Base-by-base conservation (phyloP, 2,888 invertebrate genomes). In the Hemicrepidius hirtus region DNA sequence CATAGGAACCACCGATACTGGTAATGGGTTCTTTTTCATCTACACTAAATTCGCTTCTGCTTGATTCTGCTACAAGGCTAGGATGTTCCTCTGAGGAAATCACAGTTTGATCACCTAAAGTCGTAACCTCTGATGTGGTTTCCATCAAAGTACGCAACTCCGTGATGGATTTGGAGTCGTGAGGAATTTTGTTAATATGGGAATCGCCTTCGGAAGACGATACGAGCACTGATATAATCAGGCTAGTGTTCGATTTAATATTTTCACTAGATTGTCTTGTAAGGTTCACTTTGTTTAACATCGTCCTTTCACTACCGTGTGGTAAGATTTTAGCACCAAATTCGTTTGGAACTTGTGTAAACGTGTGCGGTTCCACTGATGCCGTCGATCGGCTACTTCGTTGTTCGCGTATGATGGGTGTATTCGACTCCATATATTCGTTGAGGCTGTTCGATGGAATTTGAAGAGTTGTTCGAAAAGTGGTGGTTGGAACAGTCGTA, bases 1-100 rank as follows among this genome's bases (percentile, higher is more conserved):
- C 77, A 32, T 68, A 75, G 62, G 75, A 62, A 32, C 81, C 79
- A 13, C 76, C 75, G 80, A 85, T 84, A 24, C 85, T 87, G 44
- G 89, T 90, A 65, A 88, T 87, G 3, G 90, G 90, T 62, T 88
- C 88, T 2, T 86, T 85, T 82, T 91, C 91, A 79, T 91, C 91
- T 3, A 91, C 89, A 64, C 87, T 88, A 74, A 91, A 88, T 71
- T 90, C 90, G 79, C 88, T 90, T 79, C 89, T 89, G 77, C 89
- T 90, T 0, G 89, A 89, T 68, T 89, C 89, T 37, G 90, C 88
- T 35, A 87, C 84, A 64, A 88, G 84, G 72, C 86, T 88, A n/a
- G 85, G 87, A 41, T 86, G 83, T 63, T 88, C 87, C 76, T 88
- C 85, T 0, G 85, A 84, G 13, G 68, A 65, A 59, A 65, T 16